Percentiles rank a stretch among this genome's conserved stretches.
Evolutionary conservation across 2,888 invertebrate species (phyloP).

Genomic region (Pomacea canaliculata): DNA sequence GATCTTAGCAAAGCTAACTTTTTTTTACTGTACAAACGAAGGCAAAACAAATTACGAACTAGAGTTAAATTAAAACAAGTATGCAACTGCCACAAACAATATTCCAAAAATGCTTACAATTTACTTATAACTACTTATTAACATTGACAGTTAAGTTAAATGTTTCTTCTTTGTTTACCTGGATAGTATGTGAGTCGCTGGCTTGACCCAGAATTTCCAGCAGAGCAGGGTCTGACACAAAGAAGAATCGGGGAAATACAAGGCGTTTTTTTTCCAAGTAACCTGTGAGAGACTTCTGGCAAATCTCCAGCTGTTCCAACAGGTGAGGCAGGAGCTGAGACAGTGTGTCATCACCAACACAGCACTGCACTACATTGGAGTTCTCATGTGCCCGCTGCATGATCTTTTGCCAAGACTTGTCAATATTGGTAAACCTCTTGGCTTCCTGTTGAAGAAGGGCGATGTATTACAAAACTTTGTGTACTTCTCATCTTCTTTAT

Average conservation of each 20-base stretch:
- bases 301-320: slow-evolving; percentile 94
- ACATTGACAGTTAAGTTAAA: too few species aligned
- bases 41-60: too few species aligned
- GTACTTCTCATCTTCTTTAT: background rate
- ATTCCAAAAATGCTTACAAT: too few species aligned
- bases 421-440: slow-evolving; percentile 88
- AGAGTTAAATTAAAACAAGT: too few species aligned
- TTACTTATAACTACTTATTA: too few species aligned
- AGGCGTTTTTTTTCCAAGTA: slow-evolving; percentile 71
- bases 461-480: background rate
- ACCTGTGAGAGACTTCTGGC: slow-evolving; percentile 96
- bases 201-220: slow-evolving; percentile 71
- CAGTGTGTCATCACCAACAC: slow-evolving; percentile 94
- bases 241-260: slow-evolving; percentile 70
- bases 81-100: too few species aligned
- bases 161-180: slow-evolving; percentile 48
- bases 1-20: too few species aligned
- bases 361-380: slow-evolving; percentile 94
- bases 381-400: slow-evolving; percentile 93
- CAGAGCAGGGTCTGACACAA: slow-evolving; percentile 71
- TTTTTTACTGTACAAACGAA: too few species aligned
- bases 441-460: slow-evolving; percentile 56
- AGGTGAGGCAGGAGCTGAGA: slow-evolving; percentile 92
- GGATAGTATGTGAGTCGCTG: slow-evolving; percentile 71
- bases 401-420: slow-evolving; percentile 98